Base-by-base conservation (phyloP, 2,888 invertebrate genomes). In the Leptothorax acervorum region DNA sequence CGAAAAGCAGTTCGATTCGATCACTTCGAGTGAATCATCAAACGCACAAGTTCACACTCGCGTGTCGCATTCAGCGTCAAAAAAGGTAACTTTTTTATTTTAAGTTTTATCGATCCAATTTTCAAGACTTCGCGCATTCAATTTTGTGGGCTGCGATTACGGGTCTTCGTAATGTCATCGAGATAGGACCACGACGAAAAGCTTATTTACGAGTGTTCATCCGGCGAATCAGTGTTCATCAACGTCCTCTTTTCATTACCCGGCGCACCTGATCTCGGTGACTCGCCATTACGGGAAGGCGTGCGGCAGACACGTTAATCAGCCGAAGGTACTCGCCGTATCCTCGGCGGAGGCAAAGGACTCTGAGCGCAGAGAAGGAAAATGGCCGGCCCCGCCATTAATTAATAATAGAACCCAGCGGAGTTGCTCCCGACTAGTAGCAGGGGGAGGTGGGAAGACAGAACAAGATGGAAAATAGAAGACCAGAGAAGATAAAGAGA, bases 311-410 rank as follows among this genome's bases (percentile, higher is more conserved):
- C 85, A 90, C 88, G 89, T 90, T 88, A 90, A 90, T 89, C 90
- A 87, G 89, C 85, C 86, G 12, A 70, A 39, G 75, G 90, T 85
- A 88, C 71, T 86, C 79, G 82, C 83, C 55, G 81, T 84, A 87
- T 85, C 76, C 65, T 87, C 90, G 87, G 87, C 79, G 86, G 86
- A 85, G 89, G 89, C 88, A 90, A 81, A 79, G 83, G 75, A 86
- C 78, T 62, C 82, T 62, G 84, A 78, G 70, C 84, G 66, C 83
- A 84, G 88, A 90, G 89, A 90, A 92, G 92, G 91, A 94, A 94
- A 93, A 94, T 94, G 94, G 93, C 93, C 91, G 94, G 83, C 86
- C 88, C 92, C 23, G 93, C 93, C 93, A 94, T 94, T 94, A 94
- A 94, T 94, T 94, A 94, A 94, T 93, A 93, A 93, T 92, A 92